Conservation (phyloP, 2,797 vertebrate species). For the Rhynchonycteris naso region DNA sequence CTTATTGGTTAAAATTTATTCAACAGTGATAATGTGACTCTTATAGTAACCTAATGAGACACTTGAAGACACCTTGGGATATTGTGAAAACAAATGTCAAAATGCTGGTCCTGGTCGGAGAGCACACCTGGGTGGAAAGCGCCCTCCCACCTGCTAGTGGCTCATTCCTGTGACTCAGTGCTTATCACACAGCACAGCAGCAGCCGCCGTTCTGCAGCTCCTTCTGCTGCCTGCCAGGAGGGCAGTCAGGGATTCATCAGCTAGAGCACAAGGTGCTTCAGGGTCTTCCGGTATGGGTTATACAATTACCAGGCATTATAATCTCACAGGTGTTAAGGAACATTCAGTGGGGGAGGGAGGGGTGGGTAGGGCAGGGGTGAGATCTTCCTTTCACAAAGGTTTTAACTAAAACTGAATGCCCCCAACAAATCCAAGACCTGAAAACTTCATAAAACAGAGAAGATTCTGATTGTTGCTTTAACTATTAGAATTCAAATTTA, state of each 20-base stretch:
- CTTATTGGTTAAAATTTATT: neutral
- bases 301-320: neutral
- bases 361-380: fast-evolving
- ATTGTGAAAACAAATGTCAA: neutral
- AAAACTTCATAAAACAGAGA: constrained; percentile 1
- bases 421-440: neutral
- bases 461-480: neutral
- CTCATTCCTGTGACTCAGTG: neutral
- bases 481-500: neutral
- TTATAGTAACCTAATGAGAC: neutral
- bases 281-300: neutral
- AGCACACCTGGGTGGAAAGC: neutral
- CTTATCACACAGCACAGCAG: neutral
- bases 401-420: neutral
- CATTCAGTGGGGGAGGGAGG: neutral
- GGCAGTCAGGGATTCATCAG: neutral
- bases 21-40: neutral
- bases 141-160: neutral
- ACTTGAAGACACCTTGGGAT: neutral
- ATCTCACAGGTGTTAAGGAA: neutral
- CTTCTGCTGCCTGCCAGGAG: neutral
- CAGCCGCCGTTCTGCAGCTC: neutral
- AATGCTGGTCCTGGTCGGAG: neutral
- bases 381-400: neutral
- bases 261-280: neutral